Percentiles rank a stretch among this genome's conserved stretches.
These are phyloP conservation scores for Conomelus anceps DNA, from an alignment of 2,888 invertebrate species.

Conservation along the genomic window DNA sequence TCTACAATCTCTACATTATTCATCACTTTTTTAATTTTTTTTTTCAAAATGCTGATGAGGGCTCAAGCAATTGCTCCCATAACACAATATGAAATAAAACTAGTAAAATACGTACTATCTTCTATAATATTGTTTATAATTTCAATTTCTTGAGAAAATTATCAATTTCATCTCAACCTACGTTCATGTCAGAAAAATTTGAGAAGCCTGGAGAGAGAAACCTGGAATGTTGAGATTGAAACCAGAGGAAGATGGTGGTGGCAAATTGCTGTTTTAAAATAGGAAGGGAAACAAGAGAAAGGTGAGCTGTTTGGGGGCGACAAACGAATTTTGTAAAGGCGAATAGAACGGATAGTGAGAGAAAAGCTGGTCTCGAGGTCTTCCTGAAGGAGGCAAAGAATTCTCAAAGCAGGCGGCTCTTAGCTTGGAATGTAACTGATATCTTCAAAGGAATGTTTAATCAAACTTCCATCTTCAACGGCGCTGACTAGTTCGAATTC, in stretches of 20 bases:
- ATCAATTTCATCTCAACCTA: no score
- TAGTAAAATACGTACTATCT: no score
- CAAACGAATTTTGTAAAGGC: neutral
- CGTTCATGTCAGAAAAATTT: no score
- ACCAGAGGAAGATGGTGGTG: neutral
- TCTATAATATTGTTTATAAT: no score
- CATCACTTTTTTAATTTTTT: no score
- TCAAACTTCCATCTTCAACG: neutral
- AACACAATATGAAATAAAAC: no score
- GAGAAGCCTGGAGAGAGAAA: neutral
- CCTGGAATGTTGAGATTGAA: neutral
- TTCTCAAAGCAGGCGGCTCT: neutral
- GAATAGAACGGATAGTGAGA: neutral
- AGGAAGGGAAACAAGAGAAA: neutral
- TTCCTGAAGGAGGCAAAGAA: neutral
- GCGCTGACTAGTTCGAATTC: neutral
- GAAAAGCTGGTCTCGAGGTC: neutral
- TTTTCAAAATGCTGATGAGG: no score
- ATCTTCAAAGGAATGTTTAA: slow-evolving; percentile 13
- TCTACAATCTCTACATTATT: no score
- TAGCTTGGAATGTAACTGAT: slow-evolving; percentile 5
- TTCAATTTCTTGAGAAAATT: no score
- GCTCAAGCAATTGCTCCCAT: no score
- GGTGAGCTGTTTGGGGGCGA: neutral
- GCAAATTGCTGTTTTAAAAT: no score